Percentiles rank a stretch among this genome's conserved stretches.
Conservation (phyloP, 2,113 vertebrate species). For the Leucosticte australis region DNA sequence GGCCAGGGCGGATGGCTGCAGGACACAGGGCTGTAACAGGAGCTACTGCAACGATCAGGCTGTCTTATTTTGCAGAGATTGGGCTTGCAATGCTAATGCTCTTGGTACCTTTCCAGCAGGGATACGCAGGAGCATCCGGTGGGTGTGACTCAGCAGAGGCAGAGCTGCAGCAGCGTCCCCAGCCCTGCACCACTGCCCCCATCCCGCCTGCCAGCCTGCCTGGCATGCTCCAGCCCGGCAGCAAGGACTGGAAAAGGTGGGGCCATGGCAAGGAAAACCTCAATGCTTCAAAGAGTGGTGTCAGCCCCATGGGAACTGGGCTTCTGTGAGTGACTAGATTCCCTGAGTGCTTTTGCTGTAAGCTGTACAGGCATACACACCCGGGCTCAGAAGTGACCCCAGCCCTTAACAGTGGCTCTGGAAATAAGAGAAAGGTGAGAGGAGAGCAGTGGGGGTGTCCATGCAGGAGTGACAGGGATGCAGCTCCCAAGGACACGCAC, state of each 20-base stretch:
- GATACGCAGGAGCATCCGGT: not conserved
- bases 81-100: not conserved
- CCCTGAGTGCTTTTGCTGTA: not conserved
- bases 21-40: not conserved
- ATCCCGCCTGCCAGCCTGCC: not conserved
- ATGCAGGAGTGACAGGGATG: not conserved
- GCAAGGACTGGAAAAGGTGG: not conserved
- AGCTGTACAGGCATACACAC: not conserved
- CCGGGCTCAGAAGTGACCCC: not conserved
- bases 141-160: slow-evolving; percentile 27
- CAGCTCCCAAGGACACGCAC: not conserved
- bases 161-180: not conserved
- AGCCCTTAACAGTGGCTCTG: not conserved
- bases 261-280: not conserved
- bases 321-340: not conserved
- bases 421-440: not conserved
- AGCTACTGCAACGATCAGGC: not conserved
- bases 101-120: slow-evolving; percentile 41
- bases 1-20: not conserved
- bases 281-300: not conserved
- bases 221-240: not conserved
- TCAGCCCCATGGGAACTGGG: not conserved
- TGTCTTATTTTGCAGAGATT: not conserved
- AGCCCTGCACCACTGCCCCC: not conserved
- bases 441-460: not conserved